Evolutionary conservation across 2,113 vertebrate species (phyloP).

Genomic region (Crotalus viridis): DNA sequence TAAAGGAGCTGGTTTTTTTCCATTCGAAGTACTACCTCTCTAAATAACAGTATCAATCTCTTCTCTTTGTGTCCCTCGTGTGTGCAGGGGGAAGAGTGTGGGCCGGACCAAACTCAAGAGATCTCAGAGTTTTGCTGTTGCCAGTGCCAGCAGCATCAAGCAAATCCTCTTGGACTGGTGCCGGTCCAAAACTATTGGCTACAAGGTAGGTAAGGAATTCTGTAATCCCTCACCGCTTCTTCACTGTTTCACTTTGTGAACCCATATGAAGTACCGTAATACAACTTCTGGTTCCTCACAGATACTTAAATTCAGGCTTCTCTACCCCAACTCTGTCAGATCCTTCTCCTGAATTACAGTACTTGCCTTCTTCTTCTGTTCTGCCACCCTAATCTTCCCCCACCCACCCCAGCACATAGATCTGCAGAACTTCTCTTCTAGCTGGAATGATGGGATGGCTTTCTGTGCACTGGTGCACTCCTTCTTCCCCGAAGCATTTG

Average conservation of each 20-base stretch:
- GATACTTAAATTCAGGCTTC: not conserved
- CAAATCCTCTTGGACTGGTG: conserved; percentile 95
- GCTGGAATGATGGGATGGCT: conserved; percentile 95
- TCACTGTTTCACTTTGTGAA: not conserved
- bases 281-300: not conserved
- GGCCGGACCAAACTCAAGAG: conserved; percentile 86
- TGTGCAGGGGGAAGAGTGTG: conserved; percentile 78
- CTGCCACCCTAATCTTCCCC: not conserved
- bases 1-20: not conserved
- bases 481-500: conserved; percentile 93
- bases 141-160: conserved; percentile 92
- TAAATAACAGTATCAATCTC: too few species aligned
- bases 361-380: not conserved
- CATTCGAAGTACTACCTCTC: too few species aligned
- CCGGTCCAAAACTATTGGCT: conserved; percentile 92
- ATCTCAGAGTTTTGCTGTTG: conserved; percentile 88
- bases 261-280: not conserved
- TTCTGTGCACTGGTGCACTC: conserved; percentile 95
- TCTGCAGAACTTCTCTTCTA: conserved; percentile 95
- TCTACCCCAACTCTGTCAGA: not conserved
- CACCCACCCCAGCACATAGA: conserved; percentile 80
- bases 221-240: not conserved
- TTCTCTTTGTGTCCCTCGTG: conserved; percentile 13
- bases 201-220: conserved; percentile 76
- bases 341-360: not conserved